phyloP scores from a whole-genome alignment of 2,113 vertebrate species.

The Rhinogobius similis region DNA sequence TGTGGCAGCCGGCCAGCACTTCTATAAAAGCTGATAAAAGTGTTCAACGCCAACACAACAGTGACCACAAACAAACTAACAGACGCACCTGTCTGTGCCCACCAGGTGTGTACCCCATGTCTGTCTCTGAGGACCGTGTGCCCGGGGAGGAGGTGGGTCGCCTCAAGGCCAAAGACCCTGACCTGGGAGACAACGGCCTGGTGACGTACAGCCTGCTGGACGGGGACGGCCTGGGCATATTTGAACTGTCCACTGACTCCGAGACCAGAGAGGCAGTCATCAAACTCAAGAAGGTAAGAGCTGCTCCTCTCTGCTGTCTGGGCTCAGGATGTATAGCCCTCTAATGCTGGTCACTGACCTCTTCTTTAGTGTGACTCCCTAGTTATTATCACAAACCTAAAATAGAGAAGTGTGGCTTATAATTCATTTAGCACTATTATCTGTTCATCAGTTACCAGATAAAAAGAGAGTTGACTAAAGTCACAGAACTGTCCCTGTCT shows the following conservation, averaged over 20 bases:
- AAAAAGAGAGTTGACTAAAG: too few relatives aligned
- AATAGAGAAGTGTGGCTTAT: not conserved
- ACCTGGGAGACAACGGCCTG: slow-evolving; percentile 92
- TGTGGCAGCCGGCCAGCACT: slow-evolving; percentile 34
- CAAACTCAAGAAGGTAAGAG: slow-evolving; percentile 92
- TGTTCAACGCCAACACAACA: slow-evolving; percentile 15
- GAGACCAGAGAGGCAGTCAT: slow-evolving; percentile 94
- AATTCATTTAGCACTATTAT: not conserved
- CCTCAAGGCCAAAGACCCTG: slow-evolving; percentile 93
- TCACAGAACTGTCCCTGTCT: too few relatives aligned
- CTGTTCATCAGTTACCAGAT: not conserved
- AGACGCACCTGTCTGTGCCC: not conserved
- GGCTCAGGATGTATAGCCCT: not conserved
- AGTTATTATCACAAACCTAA: not conserved
- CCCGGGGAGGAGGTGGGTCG: slow-evolving; percentile 92
- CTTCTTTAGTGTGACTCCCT: too few relatives aligned
- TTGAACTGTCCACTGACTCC: slow-evolving; percentile 91
- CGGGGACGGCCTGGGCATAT: slow-evolving; percentile 87
- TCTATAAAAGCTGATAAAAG: slow-evolving; percentile 19
- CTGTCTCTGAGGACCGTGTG: slow-evolving; percentile 88
- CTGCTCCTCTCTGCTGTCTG: too few relatives aligned
- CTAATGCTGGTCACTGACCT: too few relatives aligned
- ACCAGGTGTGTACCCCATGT: slow-evolving; percentile 93
- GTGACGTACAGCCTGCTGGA: slow-evolving; percentile 91
- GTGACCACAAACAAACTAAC: not conserved